Base-by-base conservation (phyloP, 1,140 invertebrate species). In the Pemphigus obesinymphae region DNA sequence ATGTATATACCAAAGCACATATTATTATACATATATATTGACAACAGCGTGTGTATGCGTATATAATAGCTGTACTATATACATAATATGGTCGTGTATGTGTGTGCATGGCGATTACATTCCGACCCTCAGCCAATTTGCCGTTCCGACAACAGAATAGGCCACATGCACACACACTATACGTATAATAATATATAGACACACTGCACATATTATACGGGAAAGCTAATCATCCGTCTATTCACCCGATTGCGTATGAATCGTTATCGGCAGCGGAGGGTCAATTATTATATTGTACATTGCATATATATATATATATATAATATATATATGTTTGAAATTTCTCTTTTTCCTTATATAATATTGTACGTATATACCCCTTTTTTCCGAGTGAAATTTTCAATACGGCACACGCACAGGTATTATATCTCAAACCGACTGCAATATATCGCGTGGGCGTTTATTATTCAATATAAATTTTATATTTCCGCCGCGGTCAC, bases 181-280 rank as follows among this genome's bases (percentile, higher is more conserved):
- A 26, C 58, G 8, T 55, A 55, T n/a, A 55, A n/a, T n/a, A n/a
- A n/a, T 5, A 55, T n/a, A 55, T 26, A 45, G 3, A 43, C 23
- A 17, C 13, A 72, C 23, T 10, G 11, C 1, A 11, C 55, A 61
- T 40, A 11, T 7, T 45, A 13, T 5, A 31, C 40, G 73, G 58
- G 50, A 78, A 78, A 78, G 73, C 50, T 78, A 78, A 78, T 78
- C 73, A 78, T 78, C 73, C 50, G 73, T 78, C 73, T 58, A 58
- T 78, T 58, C 73, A 37, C 11, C 73, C 45, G 73, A 78, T 78
- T 23, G 50, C 50, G 34, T 37, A 40, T n/a, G 45, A 75, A 78
- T 78, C 50, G 73, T 58, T 10, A 10, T 76, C 43, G 31, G 31
- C 73, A 23, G 48, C 17, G 20, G 31, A 76, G 73, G 50, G 73